These are phyloP conservation scores for Haliclona indistincta DNA, from an alignment of 37 sponge, comb jelly and placozoan species.

Conservation along the genomic window DNA sequence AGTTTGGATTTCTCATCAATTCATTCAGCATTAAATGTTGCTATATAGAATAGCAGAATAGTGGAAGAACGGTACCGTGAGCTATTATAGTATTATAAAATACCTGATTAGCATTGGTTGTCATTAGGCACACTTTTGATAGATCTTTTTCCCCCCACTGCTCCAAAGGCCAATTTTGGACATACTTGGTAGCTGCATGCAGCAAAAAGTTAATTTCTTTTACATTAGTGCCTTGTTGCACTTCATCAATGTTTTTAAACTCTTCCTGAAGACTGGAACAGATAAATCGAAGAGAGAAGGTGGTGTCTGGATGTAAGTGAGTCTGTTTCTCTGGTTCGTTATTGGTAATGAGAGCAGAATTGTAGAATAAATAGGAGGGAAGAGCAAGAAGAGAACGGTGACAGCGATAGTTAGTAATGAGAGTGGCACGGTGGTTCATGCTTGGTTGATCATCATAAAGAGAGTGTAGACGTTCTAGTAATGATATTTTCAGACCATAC, in stretches of 20 bases:
- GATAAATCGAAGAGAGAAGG: conserved; percentile 24
- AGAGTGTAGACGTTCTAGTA: conserved; percentile 27
- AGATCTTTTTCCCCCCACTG: conserved; percentile 23
- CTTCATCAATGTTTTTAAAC: no score
- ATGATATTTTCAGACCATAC: conserved; percentile 8
- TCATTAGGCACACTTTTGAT: conserved; percentile 41
- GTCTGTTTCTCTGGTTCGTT: neutral
- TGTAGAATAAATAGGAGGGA: conserved; percentile 7
- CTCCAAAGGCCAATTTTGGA: conserved; percentile 33
- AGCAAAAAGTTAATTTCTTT: conserved; percentile 32
- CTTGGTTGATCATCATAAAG: neutral
- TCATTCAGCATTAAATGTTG: neutral
- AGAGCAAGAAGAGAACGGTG: conserved; percentile 1
- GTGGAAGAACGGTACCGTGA: no score
- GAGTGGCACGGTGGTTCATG: neutral
- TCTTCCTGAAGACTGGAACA: conserved; percentile 18
- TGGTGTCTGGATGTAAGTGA: conserved; percentile 20
- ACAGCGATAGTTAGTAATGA: neutral
- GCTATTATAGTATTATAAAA: neutral
- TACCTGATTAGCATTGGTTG: conserved; percentile 54
- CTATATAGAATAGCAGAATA: neutral
- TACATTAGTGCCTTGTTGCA: neutral
- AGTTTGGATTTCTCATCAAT: no score
- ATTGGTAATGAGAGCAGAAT: conserved; percentile 8
- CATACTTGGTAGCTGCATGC: conserved; percentile 11